Base-by-base conservation (phyloP, 1,140 invertebrate genomes). In the Asobara japonica region DNA sequence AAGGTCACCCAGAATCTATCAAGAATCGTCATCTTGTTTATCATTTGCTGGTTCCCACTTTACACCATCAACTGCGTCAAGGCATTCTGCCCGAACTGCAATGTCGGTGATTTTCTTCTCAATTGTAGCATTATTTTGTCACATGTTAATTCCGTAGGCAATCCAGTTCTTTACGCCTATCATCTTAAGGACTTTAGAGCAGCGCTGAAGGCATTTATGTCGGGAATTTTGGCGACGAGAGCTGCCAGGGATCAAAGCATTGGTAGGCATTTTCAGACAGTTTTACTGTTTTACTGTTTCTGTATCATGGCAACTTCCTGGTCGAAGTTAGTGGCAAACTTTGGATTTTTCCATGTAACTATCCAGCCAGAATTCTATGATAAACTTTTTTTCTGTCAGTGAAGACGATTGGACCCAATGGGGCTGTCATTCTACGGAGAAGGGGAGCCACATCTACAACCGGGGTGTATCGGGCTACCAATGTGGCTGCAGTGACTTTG, bases 1-100 rank as follows among this genome's bases (percentile, higher is more conserved):
- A 96, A 96, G 86, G 95, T 95, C 6, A 96, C 95, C 0, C 94
- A 96, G 80, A 97, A 96, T 84, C 89, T 97, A 0, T 94, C 94
- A 45, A 93, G 96, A 71, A 97, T 97, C 64, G 95, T 97, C 0
- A 86, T 94, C 33, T 96, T 97, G 86, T 97, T 97, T 87, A 95
- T 97, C 85, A 89, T 97, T 56, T 97, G 95, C 81, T 97, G 96
- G 95, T 94, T 97, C 62, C 95, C 95, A 0, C 88, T 97, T 2
- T 97, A 97, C 86, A 96, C 95, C 25, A 94, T 96, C 74, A 97
- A 97, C 84, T 96, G 94, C 77, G 89, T 96, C 16, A 91, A 94
- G 81, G 94, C 94, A 0, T 96, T 96, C 81, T 93, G 92, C 77
- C 90, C 89, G 0, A 79, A 89, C 1, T 92, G 93, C 77, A 82